Conservation (phyloP, 2,888 invertebrate species). For the Drosophila cracens region DNA sequence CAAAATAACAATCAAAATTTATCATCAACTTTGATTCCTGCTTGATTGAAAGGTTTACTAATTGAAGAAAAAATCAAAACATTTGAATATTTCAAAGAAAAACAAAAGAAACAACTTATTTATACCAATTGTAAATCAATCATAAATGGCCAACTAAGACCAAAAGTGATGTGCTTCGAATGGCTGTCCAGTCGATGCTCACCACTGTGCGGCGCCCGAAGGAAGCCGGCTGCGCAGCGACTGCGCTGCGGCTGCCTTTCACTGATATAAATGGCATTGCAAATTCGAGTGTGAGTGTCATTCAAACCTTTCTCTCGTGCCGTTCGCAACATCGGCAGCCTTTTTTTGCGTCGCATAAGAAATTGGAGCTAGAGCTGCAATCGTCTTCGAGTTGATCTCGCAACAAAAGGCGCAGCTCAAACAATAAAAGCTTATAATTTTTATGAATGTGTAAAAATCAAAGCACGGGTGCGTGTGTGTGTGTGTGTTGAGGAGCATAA, state of each 20-base stretch:
- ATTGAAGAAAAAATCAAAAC: not conserved
- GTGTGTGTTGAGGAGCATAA: slow-evolving; percentile 16
- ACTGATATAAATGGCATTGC: slow-evolving; percentile 85
- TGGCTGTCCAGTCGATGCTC: slow-evolving; percentile 6
- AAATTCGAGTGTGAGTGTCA: slow-evolving; percentile 84
- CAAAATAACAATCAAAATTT: not conserved
- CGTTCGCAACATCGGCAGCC: slow-evolving; percentile 35
- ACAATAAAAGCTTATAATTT: slow-evolving; percentile 66
- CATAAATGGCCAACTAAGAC: not conserved
- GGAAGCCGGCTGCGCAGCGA: slow-evolving; percentile 42
- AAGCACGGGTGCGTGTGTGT: slow-evolving; percentile 38
- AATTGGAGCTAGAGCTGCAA: slow-evolving; percentile 59
- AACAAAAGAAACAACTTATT: not conserved
- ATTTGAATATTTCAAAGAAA: not conserved
- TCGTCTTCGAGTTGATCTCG: slow-evolving; percentile 33
- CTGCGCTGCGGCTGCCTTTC: slow-evolving; percentile 83
- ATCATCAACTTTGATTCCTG: not conserved
- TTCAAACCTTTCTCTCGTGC: slow-evolving; percentile 84
- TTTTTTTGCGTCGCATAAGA: slow-evolving; percentile 52
- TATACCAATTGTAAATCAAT: not conserved
- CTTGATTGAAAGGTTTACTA: not conserved
- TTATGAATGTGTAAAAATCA: slow-evolving; percentile 68
- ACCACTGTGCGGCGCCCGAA: slow-evolving; percentile 63
- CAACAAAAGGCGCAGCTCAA: slow-evolving; percentile 47
- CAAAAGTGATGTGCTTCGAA: slow-evolving; percentile 2